Percentiles rank a stretch among this genome's conserved stretches.
Evolutionary conservation across 1,140 invertebrate genomes (phyloP).

Genomic region (Drosophila willistoni): DNA sequence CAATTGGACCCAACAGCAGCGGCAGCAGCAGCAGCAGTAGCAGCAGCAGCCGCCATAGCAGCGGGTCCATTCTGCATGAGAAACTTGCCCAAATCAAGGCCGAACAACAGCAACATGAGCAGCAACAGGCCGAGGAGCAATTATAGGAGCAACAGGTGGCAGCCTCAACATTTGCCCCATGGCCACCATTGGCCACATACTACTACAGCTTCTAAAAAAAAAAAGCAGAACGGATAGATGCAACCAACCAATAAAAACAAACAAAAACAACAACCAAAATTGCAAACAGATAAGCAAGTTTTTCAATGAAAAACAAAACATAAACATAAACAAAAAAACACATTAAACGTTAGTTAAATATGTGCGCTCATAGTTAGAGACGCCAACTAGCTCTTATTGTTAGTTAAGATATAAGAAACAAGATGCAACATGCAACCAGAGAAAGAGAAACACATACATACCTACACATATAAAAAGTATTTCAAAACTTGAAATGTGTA

Average conservation of each 20-base stretch:
- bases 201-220: conserved; percentile 70
- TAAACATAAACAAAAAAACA: neutral
- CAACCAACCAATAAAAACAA: conserved; percentile 18
- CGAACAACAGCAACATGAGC: conserved; percentile 58
- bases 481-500: conserved; percentile 14
- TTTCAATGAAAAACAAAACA: neutral
- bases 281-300: conserved; percentile 4
- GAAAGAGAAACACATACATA: conserved; percentile 52
- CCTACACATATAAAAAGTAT: conserved; percentile 28
- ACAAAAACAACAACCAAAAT: neutral
- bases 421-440: conserved; percentile 33
- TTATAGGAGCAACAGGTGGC: conserved; percentile 76
- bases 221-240: conserved; percentile 16
- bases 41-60: conserved; percentile 7
- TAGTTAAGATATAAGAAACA: conserved; percentile 47
- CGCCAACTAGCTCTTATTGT: conserved; percentile 50
- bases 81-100: conserved; percentile 82
- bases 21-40: conserved; percentile 13
- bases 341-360: conserved; percentile 1
- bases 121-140: conserved; percentile 51
- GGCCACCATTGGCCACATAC: conserved; percentile 70
- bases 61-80: conserved; percentile 70
- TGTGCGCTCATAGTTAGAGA: conserved; percentile 6
- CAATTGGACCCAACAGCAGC: conserved; percentile 1
- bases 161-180: conserved; percentile 50